Percentiles rank a stretch among this genome's conserved stretches.
phyloP scores from a whole-genome alignment of 2,888 invertebrate genomes.

The Acholoe squamosa region DNA sequence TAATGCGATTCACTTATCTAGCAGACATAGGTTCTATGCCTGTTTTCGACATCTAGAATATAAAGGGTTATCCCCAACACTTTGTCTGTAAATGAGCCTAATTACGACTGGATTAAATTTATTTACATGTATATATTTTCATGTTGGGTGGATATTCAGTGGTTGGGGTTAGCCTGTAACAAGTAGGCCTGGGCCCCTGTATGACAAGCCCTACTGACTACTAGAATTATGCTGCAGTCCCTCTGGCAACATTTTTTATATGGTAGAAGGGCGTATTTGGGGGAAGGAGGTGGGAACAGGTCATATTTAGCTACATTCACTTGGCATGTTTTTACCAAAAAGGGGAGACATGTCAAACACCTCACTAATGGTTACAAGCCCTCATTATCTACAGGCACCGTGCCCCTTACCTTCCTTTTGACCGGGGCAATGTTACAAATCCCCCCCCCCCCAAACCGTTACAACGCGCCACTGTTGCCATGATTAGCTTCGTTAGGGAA shows the following conservation, averaged over 20 bases:
- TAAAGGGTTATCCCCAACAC: no score
- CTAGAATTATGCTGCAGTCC: neutral
- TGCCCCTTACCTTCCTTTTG: constrained; percentile 37
- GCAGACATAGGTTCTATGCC: no score
- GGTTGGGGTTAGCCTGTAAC: no score
- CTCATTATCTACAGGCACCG: neutral
- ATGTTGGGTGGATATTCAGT: no score
- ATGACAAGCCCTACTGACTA: no score
- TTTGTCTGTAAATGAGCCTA: no score
- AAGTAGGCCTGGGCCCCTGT: no score
- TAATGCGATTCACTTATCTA: no score
- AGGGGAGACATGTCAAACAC: constrained; percentile 25
- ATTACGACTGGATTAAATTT: no score
- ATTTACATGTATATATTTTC: no score
- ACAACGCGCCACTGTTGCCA: neutral
- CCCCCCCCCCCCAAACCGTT: neutral
- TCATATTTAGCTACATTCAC: constrained; percentile 29
- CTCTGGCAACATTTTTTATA: neutral
- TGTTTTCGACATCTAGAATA: no score
- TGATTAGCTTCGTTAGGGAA: constrained; percentile 48
- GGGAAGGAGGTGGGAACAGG: neutral
- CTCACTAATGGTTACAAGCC: constrained; percentile 19
- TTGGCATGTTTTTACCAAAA: constrained; percentile 26
- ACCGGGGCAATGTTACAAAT: constrained; percentile 31
- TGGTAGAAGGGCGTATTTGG: neutral